Conservation (phyloP, 2,113 vertebrate genomes). For the Clarias gariepinus region DNA sequence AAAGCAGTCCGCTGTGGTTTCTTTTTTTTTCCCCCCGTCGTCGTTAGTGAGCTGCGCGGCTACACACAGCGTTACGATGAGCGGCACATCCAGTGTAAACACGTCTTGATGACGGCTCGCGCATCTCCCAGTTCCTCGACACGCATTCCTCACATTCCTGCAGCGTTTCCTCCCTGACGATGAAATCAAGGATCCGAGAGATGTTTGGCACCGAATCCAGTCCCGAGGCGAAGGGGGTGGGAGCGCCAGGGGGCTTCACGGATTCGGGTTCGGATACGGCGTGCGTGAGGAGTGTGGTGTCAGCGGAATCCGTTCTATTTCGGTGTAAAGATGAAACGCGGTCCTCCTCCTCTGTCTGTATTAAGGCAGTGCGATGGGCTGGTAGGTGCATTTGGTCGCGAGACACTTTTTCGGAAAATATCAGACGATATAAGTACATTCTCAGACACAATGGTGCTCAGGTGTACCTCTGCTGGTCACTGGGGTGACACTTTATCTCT, state of each 20-base stretch:
- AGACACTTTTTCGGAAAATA: neutral
- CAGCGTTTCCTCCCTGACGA: constrained; percentile 62
- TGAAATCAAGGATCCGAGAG: constrained; percentile 60
- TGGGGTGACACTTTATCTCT: neutral
- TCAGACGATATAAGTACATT: neutral
- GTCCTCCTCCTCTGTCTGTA: neutral
- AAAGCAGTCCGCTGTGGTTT: neutral
- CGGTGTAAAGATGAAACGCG: neutral
- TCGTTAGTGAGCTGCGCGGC: too few species aligned
- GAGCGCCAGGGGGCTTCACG: neutral
- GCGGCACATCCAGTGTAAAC: constrained; percentile 64
- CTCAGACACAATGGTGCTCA: neutral
- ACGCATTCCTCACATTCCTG: constrained; percentile 53
- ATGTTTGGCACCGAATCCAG: constrained; percentile 39
- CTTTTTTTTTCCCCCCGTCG: neutral
- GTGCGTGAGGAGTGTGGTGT: neutral
- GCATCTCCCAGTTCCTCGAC: constrained; percentile 56
- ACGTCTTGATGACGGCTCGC: constrained; percentile 62
- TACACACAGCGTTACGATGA: constrained; percentile 59
- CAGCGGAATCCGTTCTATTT: neutral
- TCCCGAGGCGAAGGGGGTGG: neutral
- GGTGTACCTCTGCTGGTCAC: neutral
- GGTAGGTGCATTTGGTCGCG: too few species aligned
- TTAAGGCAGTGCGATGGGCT: neutral
- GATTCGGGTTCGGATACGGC: neutral